Percentiles rank a stretch among this genome's conserved stretches.
Evolutionary conservation across 2,113 vertebrate genomes (phyloP).

Genomic region (Colossoma macropomum): DNA sequence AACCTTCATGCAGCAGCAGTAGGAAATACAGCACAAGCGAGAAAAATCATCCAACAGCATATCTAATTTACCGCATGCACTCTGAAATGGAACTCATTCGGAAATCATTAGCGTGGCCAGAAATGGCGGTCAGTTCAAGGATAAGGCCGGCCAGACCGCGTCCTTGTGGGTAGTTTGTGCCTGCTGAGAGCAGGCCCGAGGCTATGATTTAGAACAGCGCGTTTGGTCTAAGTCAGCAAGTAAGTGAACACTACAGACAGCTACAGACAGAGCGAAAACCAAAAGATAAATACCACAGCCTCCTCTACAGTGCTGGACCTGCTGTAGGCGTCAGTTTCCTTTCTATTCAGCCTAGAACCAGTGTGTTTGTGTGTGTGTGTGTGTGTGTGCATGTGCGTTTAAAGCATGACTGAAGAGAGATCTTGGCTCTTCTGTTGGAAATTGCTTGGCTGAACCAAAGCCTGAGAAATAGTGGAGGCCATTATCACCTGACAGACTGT

Average conservation of each 20-base stretch:
- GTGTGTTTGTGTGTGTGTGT: background rate
- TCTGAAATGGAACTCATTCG: conserved; percentile 33
- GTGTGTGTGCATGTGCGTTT: conserved; percentile 6
- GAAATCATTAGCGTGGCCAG: conserved; percentile 45
- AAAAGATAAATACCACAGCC: conserved; percentile 69
- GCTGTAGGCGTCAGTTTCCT: conserved; percentile 54
- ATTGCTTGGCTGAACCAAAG: conserved; percentile 5
- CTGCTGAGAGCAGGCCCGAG: conserved; percentile 62
- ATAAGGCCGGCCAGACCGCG: conserved; percentile 19
- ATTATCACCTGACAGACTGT: conserved; percentile 7
- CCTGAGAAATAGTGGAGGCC: background rate
- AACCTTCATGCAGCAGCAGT: background rate
- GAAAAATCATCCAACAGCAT: conserved; percentile 1
- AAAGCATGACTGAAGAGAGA: background rate
- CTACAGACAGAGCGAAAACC: conserved; percentile 59
- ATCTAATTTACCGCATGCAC: conserved; percentile 27
- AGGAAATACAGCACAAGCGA: conserved; percentile 1
- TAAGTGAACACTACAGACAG: conserved; percentile 60
- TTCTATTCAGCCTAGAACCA: conserved; percentile 40
- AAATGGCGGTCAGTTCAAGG: conserved; percentile 19
- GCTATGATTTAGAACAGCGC: conserved; percentile 69
- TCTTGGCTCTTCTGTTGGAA: conserved; percentile 11
- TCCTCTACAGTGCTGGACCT: conserved; percentile 56
- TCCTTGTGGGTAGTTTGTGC: conserved; percentile 48
- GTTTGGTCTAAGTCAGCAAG: conserved; percentile 69